These are phyloP conservation scores for Fregetta grallaria DNA, from an alignment of 2,113 vertebrate genomes.

Conservation along the genomic window DNA sequence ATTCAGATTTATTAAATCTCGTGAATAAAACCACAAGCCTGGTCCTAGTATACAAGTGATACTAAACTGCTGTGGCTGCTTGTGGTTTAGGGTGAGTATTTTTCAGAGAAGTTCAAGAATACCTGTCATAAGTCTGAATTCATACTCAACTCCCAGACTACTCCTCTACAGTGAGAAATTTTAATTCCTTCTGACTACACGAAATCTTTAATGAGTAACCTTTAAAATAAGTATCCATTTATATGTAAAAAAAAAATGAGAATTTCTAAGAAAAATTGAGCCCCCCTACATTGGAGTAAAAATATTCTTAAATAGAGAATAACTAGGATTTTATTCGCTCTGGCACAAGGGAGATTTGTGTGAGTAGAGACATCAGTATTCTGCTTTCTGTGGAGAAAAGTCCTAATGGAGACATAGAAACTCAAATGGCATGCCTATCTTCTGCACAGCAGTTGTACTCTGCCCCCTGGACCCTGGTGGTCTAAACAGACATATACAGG, in stretches of 20 bases:
- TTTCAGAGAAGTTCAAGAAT: background rate
- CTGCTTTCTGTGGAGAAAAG: background rate
- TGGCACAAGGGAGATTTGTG: background rate
- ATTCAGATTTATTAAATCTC: background rate
- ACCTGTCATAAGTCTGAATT: background rate
- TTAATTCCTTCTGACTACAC: background rate
- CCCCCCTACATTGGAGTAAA: fast-evolving
- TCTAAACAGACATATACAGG: background rate
- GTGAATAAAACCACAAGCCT: background rate
- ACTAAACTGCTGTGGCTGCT: background rate
- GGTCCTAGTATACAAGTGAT: background rate
- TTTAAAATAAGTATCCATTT: background rate
- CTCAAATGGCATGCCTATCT: background rate
- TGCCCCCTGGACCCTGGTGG: background rate
- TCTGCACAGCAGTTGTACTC: background rate
- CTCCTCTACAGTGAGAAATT: background rate
- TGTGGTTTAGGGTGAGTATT: background rate
- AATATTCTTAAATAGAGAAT: background rate
- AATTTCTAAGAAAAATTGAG: background rate
- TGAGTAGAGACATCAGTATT: background rate
- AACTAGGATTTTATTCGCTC: background rate
- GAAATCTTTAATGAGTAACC: background rate
- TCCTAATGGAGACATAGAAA: background rate
- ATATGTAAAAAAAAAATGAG: background rate
- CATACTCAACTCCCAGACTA: background rate